phyloP scores from a whole-genome alignment of 37 sponge, comb jelly and placozoan species.

The Halisarca cf. caerulea region DNA sequence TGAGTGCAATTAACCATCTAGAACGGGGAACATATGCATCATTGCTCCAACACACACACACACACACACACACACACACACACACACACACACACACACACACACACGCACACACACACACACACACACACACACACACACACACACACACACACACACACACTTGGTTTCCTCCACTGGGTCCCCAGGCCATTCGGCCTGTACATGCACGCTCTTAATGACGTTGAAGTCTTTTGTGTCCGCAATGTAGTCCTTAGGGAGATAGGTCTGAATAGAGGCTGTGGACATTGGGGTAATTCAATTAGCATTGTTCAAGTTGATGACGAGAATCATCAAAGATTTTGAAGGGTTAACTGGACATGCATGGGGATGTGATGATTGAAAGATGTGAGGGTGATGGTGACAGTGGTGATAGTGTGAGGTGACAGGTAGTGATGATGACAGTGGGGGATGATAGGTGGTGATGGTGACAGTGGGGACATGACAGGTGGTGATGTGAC shows the following conservation, averaged over 20 bases:
- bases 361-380: too few relatives aligned
- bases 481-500: too few relatives aligned
- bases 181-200: slow-evolving; percentile 70
- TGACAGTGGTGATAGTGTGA: too few relatives aligned
- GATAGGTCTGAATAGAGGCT: slow-evolving; percentile 55
- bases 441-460: not conserved
- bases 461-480: too few relatives aligned
- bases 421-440: too few relatives aligned
- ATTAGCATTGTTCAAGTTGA: too few relatives aligned
- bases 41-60: not conserved
- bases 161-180: slow-evolving; percentile 84
- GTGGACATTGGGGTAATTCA: not conserved
- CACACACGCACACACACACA: slow-evolving; percentile 19
- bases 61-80: not conserved
- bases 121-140: slow-evolving; percentile 6
- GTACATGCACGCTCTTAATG: slow-evolving; percentile 75
- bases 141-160: slow-evolving; percentile 21
- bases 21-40: not conserved
- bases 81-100: slow-evolving; percentile 4
- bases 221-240: slow-evolving; percentile 68
- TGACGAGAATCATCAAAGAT: too few relatives aligned
- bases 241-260: slow-evolving; percentile 42
- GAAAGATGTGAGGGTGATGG: too few relatives aligned
- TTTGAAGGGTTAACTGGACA: too few relatives aligned
- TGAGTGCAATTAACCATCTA: slow-evolving; percentile 1